These are phyloP conservation scores for Gadus macrocephalus DNA, from an alignment of 2,113 vertebrate genomes.

Conservation along the genomic window DNA sequence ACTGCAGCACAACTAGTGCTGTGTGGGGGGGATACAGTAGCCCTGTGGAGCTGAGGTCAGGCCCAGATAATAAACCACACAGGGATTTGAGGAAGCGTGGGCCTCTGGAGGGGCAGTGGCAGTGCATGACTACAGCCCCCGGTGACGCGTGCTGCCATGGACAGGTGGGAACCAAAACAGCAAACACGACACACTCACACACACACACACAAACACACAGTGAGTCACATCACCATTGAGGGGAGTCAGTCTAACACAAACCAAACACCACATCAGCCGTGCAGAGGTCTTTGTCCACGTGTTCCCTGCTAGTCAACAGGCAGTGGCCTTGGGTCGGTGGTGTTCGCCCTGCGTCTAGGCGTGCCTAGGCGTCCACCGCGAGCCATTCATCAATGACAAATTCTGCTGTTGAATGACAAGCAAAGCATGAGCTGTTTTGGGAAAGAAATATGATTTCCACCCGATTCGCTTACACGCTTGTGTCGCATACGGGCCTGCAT, in stretches of 20 bases:
- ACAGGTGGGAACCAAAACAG: neutral
- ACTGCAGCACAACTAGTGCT: too few relatives aligned
- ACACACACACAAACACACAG: too few relatives aligned
- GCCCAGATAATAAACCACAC: neutral
- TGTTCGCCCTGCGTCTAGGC: neutral
- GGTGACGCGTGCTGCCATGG: neutral
- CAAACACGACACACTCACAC: conserved; percentile 3
- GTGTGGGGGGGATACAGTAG: neutral
- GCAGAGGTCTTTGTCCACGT: too few relatives aligned
- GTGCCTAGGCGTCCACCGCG: neutral
- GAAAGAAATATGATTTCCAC: neutral
- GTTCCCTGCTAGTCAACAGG: too few relatives aligned
- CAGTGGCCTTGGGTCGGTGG: conserved; percentile 1
- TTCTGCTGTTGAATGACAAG: conserved; percentile 1
- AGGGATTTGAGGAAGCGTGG: conserved; percentile 13
- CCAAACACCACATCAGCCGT: too few relatives aligned
- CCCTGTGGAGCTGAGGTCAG: neutral
- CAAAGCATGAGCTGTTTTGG: neutral
- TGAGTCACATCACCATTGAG: too few relatives aligned
- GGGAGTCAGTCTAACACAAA: too few relatives aligned
- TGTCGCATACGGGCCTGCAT: neutral
- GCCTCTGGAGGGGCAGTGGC: conserved; percentile 12
- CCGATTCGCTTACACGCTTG: neutral
- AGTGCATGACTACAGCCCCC: conserved; percentile 16
- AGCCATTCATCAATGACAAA: conserved; percentile 5